Percentiles rank a stretch among this genome's conserved stretches.
Conservation (phyloP, 2,888 invertebrate species). For the Acanthosepion pharaonis region DNA sequence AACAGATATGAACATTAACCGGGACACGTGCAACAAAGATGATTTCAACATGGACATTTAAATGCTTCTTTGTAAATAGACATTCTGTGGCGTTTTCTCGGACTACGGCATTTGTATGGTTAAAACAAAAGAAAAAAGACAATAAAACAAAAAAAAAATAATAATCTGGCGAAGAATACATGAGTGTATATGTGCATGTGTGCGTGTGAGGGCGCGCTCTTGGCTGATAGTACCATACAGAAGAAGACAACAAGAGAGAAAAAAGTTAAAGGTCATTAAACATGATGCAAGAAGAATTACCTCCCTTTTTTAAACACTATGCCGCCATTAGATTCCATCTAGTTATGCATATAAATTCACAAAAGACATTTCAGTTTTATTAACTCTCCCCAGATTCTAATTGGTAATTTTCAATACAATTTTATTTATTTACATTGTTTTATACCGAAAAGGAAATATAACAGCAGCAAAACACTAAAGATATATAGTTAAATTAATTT, state of each 20-base stretch:
- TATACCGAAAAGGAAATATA: too few relatives aligned
- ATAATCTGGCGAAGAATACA: background rate
- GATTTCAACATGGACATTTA: background rate
- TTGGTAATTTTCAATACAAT: too few relatives aligned
- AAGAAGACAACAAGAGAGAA: background rate
- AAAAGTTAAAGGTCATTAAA: too few relatives aligned
- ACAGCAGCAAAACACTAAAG: too few relatives aligned
- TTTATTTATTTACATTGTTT: too few relatives aligned
- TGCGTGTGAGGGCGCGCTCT: background rate
- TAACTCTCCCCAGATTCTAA: too few relatives aligned
- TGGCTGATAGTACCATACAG: background rate
- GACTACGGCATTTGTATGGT: conserved; percentile 4
- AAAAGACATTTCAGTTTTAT: too few relatives aligned
- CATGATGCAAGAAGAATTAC: too few relatives aligned
- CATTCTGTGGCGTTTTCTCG: conserved; percentile 23
- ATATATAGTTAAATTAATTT: too few relatives aligned
- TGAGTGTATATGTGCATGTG: background rate
- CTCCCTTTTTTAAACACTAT: too few relatives aligned
- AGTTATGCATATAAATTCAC: too few relatives aligned
- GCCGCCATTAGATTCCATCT: too few relatives aligned
- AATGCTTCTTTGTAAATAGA: conserved; percentile 33
- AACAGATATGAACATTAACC: background rate
- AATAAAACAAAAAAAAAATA: background rate
- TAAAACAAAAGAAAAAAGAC: background rate
- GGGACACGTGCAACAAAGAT: conserved; percentile 33